Evolutionary conservation across 2,888 invertebrate genomes (phyloP), one percentile per base, ranked within the genome.

Genomic region (Orthonychiurus folsomi): DNA sequence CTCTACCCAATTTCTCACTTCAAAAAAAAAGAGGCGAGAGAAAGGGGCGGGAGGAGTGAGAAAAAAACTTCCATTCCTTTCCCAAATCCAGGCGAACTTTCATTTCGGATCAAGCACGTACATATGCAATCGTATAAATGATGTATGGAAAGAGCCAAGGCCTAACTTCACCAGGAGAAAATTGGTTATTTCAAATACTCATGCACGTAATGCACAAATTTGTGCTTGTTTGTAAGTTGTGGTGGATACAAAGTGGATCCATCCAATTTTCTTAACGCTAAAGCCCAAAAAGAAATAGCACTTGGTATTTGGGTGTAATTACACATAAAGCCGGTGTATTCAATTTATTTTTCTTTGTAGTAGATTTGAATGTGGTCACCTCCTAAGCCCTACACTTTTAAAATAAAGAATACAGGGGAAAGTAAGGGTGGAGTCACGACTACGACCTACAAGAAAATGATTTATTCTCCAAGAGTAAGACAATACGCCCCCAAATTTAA

Each of bases 81-180:
- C 37, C 37, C 37, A 9, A 37, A 37, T 9, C 37, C 15, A 37
- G n/a, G n/a, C n/a, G n/a, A 37, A 37, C 37, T 37, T 37, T 37
- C 37, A 5, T 15, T 9, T 37, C 37, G 9, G 5, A 15, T n/a
- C n/a, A 9, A 37, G 37, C 37, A 37, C 37, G 5, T 37, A 37
- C 37, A 37, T 37, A 37, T 37, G 37, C 37, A 37, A 37, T 37
- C 37, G 37, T 37, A 37, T 37, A 37, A 37, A 37, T 37, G 37
- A 37, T 37, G 15, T 5, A 37, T 37, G 37, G 37, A 15, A 9
- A 9, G 37, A 37, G n/a, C n/a, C 37, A 9, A 15, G 37, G 5
- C 15, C 37, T 37, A 5, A 9, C 37, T 37, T 37, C 37, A 9
- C 37, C 15, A 9, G 5, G 37, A 37, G 37, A 37, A 37, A 37